Evolutionary conservation across 1,140 invertebrate species (phyloP).

Genomic region (Andricus grossulariae): DNA sequence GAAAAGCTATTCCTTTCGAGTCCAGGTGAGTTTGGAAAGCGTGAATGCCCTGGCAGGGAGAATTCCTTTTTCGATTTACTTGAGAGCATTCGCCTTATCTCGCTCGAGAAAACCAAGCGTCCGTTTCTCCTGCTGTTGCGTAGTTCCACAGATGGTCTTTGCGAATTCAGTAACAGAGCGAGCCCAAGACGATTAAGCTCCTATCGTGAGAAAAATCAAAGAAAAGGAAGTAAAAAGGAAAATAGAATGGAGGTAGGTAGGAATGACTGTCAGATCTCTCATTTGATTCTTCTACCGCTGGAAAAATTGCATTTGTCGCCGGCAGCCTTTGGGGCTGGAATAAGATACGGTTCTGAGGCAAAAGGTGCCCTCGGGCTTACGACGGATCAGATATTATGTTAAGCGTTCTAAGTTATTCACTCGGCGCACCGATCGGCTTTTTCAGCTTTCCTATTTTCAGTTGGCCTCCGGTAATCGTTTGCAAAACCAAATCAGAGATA

Average conservation of each 20-base stretch:
- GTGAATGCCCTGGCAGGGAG: background rate
- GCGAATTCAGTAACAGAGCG: background rate
- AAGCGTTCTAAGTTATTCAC: conserved; percentile 68
- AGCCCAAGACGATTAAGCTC: background rate
- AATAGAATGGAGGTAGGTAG: conserved; percentile 50
- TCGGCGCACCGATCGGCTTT: conserved; percentile 53
- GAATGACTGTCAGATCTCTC: conserved; percentile 61
- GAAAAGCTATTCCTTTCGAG: background rate
- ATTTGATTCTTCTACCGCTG: conserved; percentile 58
- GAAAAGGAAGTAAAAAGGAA: conserved; percentile 46
- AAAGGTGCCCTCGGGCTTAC: conserved; percentile 58
- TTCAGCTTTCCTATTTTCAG: conserved; percentile 31
- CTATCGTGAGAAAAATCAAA: background rate
- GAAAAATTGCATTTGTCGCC: conserved; percentile 66
- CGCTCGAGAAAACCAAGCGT: background rate
- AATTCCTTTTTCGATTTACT: background rate
- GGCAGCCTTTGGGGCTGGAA: conserved; percentile 55
- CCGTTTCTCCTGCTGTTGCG: background rate
- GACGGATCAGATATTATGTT: conserved; percentile 69
- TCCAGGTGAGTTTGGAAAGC: background rate
- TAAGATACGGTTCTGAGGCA: conserved; percentile 50
- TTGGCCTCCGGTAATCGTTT: conserved; percentile 58
- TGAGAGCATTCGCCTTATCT: background rate
- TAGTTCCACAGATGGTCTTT: background rate
- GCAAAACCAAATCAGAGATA: conserved; percentile 61